Conservation (phyloP, 1,140 invertebrate genomes). For the Oncopeltus fasciatus region DNA sequence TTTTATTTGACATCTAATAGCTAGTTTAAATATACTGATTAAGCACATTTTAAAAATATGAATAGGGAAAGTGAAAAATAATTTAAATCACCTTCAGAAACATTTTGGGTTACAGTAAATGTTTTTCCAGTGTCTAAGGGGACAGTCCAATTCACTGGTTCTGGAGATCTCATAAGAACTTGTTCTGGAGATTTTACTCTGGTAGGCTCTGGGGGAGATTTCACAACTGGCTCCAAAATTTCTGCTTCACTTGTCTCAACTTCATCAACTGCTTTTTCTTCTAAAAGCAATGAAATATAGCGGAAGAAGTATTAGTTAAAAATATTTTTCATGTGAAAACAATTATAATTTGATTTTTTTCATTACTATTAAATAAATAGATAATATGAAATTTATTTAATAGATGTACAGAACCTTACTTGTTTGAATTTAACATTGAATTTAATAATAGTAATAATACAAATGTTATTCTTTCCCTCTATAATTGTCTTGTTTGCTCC, state of each 20-base stretch:
- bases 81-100: conserved; percentile 51
- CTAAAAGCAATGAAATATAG: conserved; percentile 10
- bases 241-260: conserved; percentile 26
- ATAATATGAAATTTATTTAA: no score
- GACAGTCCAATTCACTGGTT: conserved; percentile 87
- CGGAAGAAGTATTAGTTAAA: no score
- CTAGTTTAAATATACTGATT: neutral
- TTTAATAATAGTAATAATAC: no score
- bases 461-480: no score
- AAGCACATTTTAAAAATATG: neutral
- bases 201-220: conserved; percentile 79
- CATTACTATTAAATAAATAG: no score
- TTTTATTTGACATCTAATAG: conserved; percentile 16
- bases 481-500: no score
- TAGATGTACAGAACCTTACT: no score
- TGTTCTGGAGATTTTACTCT: conserved; percentile 84
- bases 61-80: neutral
- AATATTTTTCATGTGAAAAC: no score
- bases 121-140: conserved; percentile 83
- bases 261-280: conserved; percentile 30
- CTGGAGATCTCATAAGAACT: conserved; percentile 75
- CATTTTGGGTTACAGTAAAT: conserved; percentile 81
- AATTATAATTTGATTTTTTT: no score
- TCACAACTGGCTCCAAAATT: conserved; percentile 53
- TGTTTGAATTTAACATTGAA: no score